A percentile compares a stretch with the other conserved stretches of the same genome.
Conservation (phyloP, 2,797 vertebrate species). For the Nyctalus aviator region DNA sequence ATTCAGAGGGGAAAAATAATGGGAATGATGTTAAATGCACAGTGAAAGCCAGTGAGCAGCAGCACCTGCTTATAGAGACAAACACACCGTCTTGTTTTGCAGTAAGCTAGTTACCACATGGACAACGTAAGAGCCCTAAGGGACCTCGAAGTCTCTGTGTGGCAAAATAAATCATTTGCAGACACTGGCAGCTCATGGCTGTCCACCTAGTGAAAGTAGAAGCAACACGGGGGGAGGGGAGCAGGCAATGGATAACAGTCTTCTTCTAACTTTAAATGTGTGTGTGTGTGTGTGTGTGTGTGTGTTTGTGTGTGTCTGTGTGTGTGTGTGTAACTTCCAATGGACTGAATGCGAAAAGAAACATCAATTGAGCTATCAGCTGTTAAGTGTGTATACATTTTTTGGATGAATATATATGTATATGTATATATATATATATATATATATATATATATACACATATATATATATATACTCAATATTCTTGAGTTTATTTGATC, state of each 20-base stretch:
- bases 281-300: no score
- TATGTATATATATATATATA: no score
- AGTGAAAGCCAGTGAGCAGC: rapidly evolving
- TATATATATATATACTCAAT: no score
- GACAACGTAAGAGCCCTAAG: rapidly evolving
- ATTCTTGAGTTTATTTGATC: not conserved
- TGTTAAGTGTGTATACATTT: no score
- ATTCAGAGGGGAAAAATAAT: not conserved
- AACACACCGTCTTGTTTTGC: rapidly evolving
- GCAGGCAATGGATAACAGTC: no score
- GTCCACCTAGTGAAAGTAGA: not conserved
- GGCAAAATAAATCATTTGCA: not conserved
- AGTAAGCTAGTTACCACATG: rapidly evolving
- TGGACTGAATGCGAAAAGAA: no score
- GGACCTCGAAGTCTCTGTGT: not conserved
- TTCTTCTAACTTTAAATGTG: not conserved
- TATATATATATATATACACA: no score
- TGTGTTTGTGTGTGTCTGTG: no score
- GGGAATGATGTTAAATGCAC: not conserved
- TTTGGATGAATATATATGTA: no score
- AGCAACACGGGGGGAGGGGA: not conserved
- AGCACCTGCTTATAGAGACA: rapidly evolving
- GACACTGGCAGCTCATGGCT: not conserved
- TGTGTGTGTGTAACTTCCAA: no score
- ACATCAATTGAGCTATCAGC: no score